Conservation (phyloP, 2,113 vertebrate genomes). For the Cephalopterus ornatus region DNA sequence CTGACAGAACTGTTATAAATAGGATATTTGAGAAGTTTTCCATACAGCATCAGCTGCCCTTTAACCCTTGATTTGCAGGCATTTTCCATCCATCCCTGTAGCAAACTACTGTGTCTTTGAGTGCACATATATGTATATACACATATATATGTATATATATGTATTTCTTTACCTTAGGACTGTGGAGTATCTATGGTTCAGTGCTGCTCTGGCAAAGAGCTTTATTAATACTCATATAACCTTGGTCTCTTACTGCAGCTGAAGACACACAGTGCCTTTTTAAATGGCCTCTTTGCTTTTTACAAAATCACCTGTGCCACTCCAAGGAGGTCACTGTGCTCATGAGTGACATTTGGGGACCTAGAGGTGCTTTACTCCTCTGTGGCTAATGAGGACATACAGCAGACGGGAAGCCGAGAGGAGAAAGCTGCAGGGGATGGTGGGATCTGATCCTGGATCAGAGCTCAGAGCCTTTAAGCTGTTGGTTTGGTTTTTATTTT, state of each 20-base stretch:
- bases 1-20: constrained; percentile 73
- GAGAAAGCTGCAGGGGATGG: not conserved
- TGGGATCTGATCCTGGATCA: not conserved
- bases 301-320: not conserved
- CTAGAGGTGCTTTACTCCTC: not conserved
- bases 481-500: not conserved
- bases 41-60: constrained; percentile 66
- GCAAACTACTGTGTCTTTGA: not conserved
- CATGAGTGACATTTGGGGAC: not conserved
- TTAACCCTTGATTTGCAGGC: constrained; percentile 22
- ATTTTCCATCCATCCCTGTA: not conserved
- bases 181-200: not conserved
- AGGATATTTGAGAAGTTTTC: constrained; percentile 71
- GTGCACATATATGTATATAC: no score
- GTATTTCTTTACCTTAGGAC: not conserved
- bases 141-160: no score
- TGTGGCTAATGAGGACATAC: rapidly evolving
- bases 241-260: not conserved
- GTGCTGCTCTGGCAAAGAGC: not conserved
- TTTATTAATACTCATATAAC: not conserved
- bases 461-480: not conserved
- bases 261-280: not conserved
- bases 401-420: not conserved
- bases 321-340: not conserved
- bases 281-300: not conserved